Evolutionary conservation across 2,888 invertebrate genomes (phyloP).

Genomic region (Phaedon cochleariae): DNA sequence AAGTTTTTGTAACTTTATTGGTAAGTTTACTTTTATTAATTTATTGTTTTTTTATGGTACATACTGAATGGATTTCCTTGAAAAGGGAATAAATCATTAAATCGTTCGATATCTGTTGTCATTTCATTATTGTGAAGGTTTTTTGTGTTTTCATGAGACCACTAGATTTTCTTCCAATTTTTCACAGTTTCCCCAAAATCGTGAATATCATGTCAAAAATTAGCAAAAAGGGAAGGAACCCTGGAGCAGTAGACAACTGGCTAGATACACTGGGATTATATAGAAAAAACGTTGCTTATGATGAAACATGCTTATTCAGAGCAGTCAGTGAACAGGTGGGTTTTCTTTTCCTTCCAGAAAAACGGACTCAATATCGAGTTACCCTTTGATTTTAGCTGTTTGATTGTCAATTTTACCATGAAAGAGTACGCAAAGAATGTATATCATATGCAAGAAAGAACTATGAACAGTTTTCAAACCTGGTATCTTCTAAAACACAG

Average conservation of each 20-base stretch:
- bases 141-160: too few relatives aligned
- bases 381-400: slow-evolving; percentile 62
- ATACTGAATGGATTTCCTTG: too few relatives aligned
- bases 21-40: too few relatives aligned
- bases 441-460: slow-evolving; percentile 76
- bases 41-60: too few relatives aligned
- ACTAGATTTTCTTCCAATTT: too few relatives aligned
- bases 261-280: slow-evolving; percentile 82
- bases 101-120: background rate
- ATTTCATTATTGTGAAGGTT: background rate
- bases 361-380: background rate
- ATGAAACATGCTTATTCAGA: slow-evolving; percentile 88
- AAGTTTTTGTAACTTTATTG: too few relatives aligned
- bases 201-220: slow-evolving; percentile 36
- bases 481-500: slow-evolving; percentile 45
- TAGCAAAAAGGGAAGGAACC: slow-evolving; percentile 55
- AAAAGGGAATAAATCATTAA: too few relatives aligned
- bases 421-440: slow-evolving; percentile 77
- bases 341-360: slow-evolving; percentile 6
- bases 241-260: slow-evolving; percentile 73
- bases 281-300: slow-evolving; percentile 87
- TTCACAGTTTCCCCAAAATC: background rate
- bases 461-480: slow-evolving; percentile 67
- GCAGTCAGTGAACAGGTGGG: slow-evolving; percentile 85
- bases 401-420: slow-evolving; percentile 75